Evolutionary conservation across 1,140 invertebrate genomes (phyloP).

Genomic region (Sycophaga agraensis): DNA sequence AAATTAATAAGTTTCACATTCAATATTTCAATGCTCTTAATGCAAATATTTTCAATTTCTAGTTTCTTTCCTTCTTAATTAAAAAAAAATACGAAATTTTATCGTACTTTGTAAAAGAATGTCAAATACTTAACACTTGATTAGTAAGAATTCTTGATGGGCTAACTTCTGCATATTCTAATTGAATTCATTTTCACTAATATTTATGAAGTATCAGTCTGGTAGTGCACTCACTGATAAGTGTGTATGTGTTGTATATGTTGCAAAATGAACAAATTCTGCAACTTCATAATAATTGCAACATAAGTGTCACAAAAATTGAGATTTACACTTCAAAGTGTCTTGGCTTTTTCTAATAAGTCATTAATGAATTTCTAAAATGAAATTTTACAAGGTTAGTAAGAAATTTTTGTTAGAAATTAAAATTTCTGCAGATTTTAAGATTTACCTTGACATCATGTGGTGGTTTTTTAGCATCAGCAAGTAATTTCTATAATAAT

Average conservation of each 20-base stretch:
- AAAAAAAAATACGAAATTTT: background rate
- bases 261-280: conserved; percentile 4
- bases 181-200: conserved; percentile 25
- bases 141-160: conserved; percentile 12
- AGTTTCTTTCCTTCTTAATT: background rate
- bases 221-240: conserved; percentile 6
- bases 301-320: conserved; percentile 1
- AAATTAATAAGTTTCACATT: conserved; percentile 23
- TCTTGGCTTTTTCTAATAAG: conserved; percentile 85
- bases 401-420: background rate
- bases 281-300: conserved; percentile 12
- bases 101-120: conserved; percentile 8
- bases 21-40: conserved; percentile 4
- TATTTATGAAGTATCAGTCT: conserved; percentile 19
- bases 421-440: conserved; percentile 48
- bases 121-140: conserved; percentile 14
- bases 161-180: conserved; percentile 17
- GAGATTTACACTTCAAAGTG: conserved; percentile 63
- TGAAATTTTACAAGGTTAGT: conserved; percentile 28
- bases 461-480: conserved; percentile 79
- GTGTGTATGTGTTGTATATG: background rate
- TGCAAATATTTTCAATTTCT: background rate
- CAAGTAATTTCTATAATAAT: conserved; percentile 68
- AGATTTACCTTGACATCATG: conserved; percentile 82
- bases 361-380: conserved; percentile 88